These are phyloP conservation scores for Liposcelis brunnea DNA, from an alignment of 2,888 invertebrate species.

Conservation along the genomic window DNA sequence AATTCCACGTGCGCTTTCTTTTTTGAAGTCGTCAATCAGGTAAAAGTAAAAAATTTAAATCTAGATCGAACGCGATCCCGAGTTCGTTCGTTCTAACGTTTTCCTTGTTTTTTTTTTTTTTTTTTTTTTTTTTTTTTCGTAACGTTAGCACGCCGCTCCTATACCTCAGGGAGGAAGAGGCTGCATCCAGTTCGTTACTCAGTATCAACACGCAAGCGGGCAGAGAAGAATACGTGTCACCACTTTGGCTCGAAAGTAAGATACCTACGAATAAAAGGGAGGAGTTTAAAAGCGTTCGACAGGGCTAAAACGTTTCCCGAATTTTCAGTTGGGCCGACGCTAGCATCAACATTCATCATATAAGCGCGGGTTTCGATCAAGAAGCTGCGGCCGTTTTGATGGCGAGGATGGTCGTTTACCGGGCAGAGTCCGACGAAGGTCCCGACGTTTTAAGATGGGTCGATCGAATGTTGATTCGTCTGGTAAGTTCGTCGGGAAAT, in stretches of 20 bases:
- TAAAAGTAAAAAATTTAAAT: constrained; percentile 13
- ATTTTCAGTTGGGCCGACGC: constrained; percentile 82
- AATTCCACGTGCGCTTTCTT: constrained; percentile 85
- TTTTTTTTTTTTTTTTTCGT: too few species aligned
- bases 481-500: constrained; percentile 43
- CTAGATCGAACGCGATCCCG: neutral
- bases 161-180: constrained; percentile 93
- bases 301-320: too few species aligned
- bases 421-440: constrained; percentile 88
- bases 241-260: constrained; percentile 87
- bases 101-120: constrained; percentile 8
- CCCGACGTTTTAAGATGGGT: constrained; percentile 98
- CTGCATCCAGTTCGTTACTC: constrained; percentile 93
- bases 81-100: constrained; percentile 1
- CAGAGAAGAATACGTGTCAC: constrained; percentile 90
- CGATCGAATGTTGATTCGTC: constrained; percentile 88
- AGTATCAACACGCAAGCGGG: constrained; percentile 95
- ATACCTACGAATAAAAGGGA: constrained; percentile 14
- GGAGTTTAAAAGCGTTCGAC: too few species aligned
- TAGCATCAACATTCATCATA: constrained; percentile 70
- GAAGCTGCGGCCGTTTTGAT: constrained; percentile 96
- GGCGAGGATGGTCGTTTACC: constrained; percentile 89
- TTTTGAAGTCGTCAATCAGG: constrained; percentile 80
- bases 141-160: constrained; percentile 80
- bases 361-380: constrained; percentile 92